These are phyloP conservation scores for Neomonachus schauinslandi DNA, from an alignment of 2,113 vertebrate species.

Conservation along the genomic window DNA sequence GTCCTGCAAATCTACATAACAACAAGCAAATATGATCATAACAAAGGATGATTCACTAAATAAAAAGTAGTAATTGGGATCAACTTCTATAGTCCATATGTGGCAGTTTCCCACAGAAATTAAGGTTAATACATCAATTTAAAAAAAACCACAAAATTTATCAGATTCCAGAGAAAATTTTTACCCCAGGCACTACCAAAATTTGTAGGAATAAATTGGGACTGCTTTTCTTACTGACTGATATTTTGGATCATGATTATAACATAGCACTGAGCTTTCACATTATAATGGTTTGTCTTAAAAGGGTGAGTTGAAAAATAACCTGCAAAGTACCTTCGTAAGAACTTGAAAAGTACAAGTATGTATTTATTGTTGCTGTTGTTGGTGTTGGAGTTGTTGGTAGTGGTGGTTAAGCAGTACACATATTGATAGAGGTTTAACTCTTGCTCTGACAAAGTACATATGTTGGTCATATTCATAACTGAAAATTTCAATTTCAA, in stretches of 20 bases:
- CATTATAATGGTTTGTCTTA: background rate
- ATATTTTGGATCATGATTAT: background rate
- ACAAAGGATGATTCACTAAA: background rate
- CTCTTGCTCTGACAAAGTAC: background rate
- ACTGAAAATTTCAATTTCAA: background rate
- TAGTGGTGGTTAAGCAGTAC: background rate
- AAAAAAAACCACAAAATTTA: background rate
- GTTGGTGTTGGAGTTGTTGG: too few species aligned
- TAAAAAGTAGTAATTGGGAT: background rate
- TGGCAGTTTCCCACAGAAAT: background rate
- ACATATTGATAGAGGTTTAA: background rate
- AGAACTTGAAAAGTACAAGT: background rate
- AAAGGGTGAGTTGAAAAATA: background rate
- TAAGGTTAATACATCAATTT: background rate
- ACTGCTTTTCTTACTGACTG: background rate
- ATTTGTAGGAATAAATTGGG: background rate
- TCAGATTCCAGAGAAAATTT: background rate
- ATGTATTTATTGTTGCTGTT: background rate
- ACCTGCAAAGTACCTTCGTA: background rate
- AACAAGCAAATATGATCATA: background rate
- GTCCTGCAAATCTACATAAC: background rate
- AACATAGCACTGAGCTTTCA: background rate
- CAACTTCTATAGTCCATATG: background rate
- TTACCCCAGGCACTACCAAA: too few species aligned
- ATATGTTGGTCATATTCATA: background rate